A percentile compares a stretch with the other conserved stretches of the same genome.
Evolutionary conservation across 2,888 invertebrate genomes (phyloP).

Genomic region (Hirudinaria manillensis): DNA sequence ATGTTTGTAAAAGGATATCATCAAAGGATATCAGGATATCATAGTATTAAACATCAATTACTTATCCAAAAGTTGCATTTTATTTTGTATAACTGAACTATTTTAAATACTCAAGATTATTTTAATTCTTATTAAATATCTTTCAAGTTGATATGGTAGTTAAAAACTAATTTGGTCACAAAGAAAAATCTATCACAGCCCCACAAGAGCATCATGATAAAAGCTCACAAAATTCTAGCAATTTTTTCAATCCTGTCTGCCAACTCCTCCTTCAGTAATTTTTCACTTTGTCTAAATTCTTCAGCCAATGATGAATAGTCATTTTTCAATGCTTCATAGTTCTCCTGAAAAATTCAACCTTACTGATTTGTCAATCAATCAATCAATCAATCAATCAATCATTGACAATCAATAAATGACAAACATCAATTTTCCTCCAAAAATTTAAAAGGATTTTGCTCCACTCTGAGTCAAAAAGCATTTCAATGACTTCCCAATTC

Average conservation of each 20-base stretch:
- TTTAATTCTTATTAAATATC: no score
- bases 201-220: no score
- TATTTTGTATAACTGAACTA: no score
- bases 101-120: no score
- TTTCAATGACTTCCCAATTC: conserved; percentile 38
- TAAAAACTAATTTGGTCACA: no score
- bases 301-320: not conserved
- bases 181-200: no score
- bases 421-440: conserved; percentile 43
- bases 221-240: conserved; percentile 3
- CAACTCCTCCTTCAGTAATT: not conserved
- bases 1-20: not conserved
- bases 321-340: not conserved
- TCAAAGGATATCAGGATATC: no score
- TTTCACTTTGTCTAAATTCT: not conserved
- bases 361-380: not conserved
- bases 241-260: not conserved
- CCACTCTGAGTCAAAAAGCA: conserved; percentile 49
- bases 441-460: conserved; percentile 47
- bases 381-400: not conserved
- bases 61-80: no score
- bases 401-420: not conserved
- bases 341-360: not conserved
- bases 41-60: no score
- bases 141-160: no score